Conservation (phyloP, 2,113 vertebrate genomes). For the Erythrocercus mccallii region DNA sequence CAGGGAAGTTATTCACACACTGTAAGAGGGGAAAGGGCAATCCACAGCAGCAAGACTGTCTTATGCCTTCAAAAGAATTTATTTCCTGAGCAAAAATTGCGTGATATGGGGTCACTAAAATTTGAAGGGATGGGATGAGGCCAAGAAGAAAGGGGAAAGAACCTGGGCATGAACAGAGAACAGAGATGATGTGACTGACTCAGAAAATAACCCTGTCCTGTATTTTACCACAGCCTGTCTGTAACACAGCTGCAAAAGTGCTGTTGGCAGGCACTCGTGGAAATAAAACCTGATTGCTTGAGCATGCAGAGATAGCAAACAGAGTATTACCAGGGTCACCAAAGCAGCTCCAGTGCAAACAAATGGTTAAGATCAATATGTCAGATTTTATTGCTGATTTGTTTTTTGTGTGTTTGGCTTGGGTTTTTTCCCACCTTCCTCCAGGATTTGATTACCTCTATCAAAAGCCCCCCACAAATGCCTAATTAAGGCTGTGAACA, state of each 20-base stretch:
- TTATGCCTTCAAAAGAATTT: not conserved
- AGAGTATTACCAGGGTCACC: not conserved
- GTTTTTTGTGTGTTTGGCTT: not conserved
- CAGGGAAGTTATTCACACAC: not conserved
- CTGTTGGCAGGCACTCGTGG: fast-evolving
- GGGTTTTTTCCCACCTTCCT: fast-evolving
- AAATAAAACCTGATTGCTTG: not conserved
- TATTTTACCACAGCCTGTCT: not conserved
- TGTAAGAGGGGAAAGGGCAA: not conserved
- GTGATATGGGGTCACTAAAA: not conserved
- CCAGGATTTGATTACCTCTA: not conserved
- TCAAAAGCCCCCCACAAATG: not conserved
- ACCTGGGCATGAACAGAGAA: not conserved
- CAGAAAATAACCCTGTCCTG: not conserved
- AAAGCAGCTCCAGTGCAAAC: not conserved
- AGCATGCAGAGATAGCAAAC: not conserved
- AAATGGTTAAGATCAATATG: not conserved
- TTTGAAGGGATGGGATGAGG: not conserved
- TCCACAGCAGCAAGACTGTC: not conserved
- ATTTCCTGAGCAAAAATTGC: conserved; percentile 10
- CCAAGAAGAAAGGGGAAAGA: not conserved
- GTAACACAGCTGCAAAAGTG: not conserved
- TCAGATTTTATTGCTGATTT: not conserved
- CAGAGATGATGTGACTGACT: not conserved
- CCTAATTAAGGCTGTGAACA: not conserved